Evolutionary conservation across 30 jellyfish, hydroid and myxozoan genomes (phyloP).

Genomic region (Hydra vulgaris): DNA sequence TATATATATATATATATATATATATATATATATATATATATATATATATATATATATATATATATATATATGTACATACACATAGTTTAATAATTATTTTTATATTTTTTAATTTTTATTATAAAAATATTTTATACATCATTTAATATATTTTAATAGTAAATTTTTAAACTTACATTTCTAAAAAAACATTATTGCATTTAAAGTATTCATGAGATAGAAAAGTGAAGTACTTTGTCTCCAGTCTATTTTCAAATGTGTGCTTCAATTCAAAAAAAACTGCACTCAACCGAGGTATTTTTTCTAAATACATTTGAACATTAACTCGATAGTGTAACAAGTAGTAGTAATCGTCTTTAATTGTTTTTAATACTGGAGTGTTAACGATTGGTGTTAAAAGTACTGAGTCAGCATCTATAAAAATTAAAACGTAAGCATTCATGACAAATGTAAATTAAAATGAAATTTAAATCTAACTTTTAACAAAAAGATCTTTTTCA

Average conservation of each 20-base stretch:
- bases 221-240: neutral
- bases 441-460: no score
- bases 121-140: neutral
- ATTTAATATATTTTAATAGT: no score
- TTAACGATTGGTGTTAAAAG: neutral
- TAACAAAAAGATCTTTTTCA: no score
- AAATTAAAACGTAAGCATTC: neutral
- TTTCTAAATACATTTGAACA: neutral
- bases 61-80: no score
- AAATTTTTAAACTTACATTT: neutral
- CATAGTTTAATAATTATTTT: no score
- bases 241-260: neutral
- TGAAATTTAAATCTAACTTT: no score
- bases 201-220: neutral
- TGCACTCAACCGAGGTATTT: neutral
- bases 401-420: neutral
- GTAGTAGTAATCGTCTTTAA: neutral
- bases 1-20: no score
- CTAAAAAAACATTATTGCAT: neutral
- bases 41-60: no score
- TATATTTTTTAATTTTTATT: no score
- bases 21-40: no score
- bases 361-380: neutral
- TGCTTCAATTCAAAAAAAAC: neutral
- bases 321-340: neutral